Percentiles rank a stretch among this genome's conserved stretches.
Conservation (phyloP, 2,113 vertebrate genomes). For the Aptenodytes patagonicus region DNA sequence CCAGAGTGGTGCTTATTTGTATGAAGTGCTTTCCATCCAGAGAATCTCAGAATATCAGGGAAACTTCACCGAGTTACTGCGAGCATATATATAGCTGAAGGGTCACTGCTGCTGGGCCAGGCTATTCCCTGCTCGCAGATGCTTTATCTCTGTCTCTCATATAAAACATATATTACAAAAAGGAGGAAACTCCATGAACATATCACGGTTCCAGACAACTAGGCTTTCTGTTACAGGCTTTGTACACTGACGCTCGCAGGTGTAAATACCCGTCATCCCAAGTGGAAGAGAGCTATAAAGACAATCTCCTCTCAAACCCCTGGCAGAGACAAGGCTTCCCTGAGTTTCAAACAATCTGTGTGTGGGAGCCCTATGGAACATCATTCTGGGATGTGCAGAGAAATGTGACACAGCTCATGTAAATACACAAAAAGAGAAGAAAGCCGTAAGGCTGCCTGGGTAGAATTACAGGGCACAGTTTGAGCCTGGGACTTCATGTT, state of each 20-base stretch:
- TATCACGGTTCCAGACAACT: rapidly evolving
- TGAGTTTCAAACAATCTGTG: background rate
- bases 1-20: background rate
- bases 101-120: background rate
- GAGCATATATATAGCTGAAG: background rate
- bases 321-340: background rate
- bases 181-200: background rate
- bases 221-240: background rate
- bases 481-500: background rate
- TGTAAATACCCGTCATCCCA: background rate
- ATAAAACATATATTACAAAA: background rate
- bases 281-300: background rate
- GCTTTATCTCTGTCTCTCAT: background rate
- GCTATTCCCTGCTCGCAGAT: background rate
- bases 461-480: background rate
- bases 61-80: background rate
- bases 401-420: background rate
- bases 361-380: background rate
- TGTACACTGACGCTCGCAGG: background rate
- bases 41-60: background rate
- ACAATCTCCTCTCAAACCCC: background rate
- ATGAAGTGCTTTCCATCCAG: background rate
- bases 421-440: background rate
- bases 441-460: background rate
- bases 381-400: background rate